These are phyloP conservation scores for Bathynomus jamesi DNA, from an alignment of 1,140 invertebrate genomes.

Conservation along the genomic window DNA sequence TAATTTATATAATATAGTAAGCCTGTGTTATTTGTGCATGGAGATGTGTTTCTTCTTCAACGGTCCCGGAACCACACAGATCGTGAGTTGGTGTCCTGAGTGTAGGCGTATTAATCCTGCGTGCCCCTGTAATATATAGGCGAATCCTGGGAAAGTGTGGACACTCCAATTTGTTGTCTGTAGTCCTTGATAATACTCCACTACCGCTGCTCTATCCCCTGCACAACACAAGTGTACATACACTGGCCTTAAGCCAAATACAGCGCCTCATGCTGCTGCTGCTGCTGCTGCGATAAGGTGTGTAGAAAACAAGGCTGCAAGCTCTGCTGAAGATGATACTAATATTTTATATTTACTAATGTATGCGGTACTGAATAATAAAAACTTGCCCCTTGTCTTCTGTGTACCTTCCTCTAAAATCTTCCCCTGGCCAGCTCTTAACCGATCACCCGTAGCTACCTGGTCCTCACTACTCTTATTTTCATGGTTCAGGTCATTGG, in stretches of 20 bases:
- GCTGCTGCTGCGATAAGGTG: slow-evolving; percentile 21
- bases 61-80: slow-evolving; percentile 37
- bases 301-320: slow-evolving; percentile 30
- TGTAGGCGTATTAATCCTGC: slow-evolving; percentile 32
- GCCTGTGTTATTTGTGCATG: slow-evolving; percentile 35
- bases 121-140: slow-evolving; percentile 34
- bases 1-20: slow-evolving; percentile 34
- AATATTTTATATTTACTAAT: slow-evolving; percentile 15
- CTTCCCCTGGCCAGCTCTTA: slow-evolving; percentile 33
- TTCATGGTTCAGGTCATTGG: slow-evolving; percentile 59
- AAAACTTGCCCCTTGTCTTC: slow-evolving; percentile 26
- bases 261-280: slow-evolving; percentile 2
- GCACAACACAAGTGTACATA: slow-evolving; percentile 34
- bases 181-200: slow-evolving; percentile 28
- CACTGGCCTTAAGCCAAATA: slow-evolving; percentile 24
- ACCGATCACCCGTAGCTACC: slow-evolving; percentile 31
- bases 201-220: slow-evolving; percentile 33
- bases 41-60: slow-evolving; percentile 38
- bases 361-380: slow-evolving; percentile 13
- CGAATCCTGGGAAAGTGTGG: slow-evolving; percentile 32
- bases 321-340: slow-evolving; percentile 14
- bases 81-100: slow-evolving; percentile 37
- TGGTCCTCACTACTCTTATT: slow-evolving; percentile 35
- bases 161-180: slow-evolving; percentile 31
- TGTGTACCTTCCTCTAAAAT: slow-evolving; percentile 30